Evolutionary conservation across 1,140 invertebrate species (phyloP), one percentile per base, ranked within the genome.

Genomic region (Wasmannia auropunctata): DNA sequence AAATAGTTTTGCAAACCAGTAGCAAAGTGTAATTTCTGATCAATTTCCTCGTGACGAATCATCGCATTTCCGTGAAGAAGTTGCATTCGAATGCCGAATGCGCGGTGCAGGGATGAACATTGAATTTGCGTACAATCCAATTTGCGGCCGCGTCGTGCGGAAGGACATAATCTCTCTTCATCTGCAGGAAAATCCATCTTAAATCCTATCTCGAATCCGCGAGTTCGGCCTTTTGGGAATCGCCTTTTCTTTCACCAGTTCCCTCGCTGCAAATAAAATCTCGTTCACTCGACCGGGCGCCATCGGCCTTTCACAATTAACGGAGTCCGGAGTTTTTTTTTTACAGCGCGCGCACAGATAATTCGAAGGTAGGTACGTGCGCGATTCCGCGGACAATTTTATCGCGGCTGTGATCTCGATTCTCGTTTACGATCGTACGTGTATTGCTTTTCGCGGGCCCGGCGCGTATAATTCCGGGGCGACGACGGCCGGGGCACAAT

Each of bases 401-500:
- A 81, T 81, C 79, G 49, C 34, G 22, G 63, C 63, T 31, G 14
- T 19, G 63, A 70, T 81, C 65, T 72, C 51, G 28, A 34, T 58
- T 69, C 76, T 46, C 63, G 25, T 69, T 80, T 37, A 80, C 75
- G 43, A 46, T 11, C 25, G 0, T 60, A 69, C 49, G 84, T 28
- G 62, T 51, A 65, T 79, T 43, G 84, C 49, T 34, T 79, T n/a
- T 63, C 75, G 72, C 72, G 51, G 22, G 16, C 6, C 16, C 25
- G 49, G 46, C 31, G 46, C 31, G 62, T 80, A 80, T 70, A 70
- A 81, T 83, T 90, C 88, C 85, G 75, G 74, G 74, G 63, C 83
- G 77, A 86, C 86, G 77, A 90, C 65, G 62, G 83, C 70, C 37
- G 19, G 11, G 11, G 22, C 75, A 85, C 88, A 87, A 90, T 85